A percentile compares a stretch with the other conserved stretches of the same genome.
phyloP scores from a whole-genome alignment of 2,888 invertebrate species.

The Monoplex corrugatus region DNA sequence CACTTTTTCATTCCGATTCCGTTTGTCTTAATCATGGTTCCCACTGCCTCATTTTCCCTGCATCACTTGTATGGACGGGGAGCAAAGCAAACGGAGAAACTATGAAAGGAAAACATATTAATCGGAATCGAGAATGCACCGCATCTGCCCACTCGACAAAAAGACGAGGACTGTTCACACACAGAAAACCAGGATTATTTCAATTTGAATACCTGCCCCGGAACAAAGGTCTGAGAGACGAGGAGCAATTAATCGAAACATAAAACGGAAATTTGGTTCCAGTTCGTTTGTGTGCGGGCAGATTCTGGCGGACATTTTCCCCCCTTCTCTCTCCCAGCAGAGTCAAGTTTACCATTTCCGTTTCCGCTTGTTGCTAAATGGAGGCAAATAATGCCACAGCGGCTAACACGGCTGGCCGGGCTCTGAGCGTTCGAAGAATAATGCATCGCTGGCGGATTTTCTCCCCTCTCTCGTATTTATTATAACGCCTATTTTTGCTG shows the following conservation, averaged over 20 bases:
- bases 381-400: not conserved
- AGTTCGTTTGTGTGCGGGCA: not conserved
- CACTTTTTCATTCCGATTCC: not conserved
- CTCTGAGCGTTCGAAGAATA: not conserved
- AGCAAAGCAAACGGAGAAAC: not conserved
- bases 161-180: not conserved
- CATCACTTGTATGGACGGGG: not conserved
- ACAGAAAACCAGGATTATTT: not conserved
- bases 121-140: not conserved
- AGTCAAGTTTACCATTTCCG: constrained; percentile 32
- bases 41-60: constrained; percentile 1
- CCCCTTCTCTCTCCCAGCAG: not conserved
- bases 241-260: not conserved
- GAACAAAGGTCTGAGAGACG: not conserved
- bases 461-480: not conserved
- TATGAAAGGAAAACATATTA: not conserved
- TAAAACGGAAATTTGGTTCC: constrained; percentile 7
- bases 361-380: constrained; percentile 10
- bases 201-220: not conserved
- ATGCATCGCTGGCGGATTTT: not conserved
- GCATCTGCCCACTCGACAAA: too few species aligned
- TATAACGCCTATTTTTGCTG: not conserved
- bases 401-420: not conserved
- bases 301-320: not conserved
- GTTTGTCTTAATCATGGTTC: not conserved